Evolutionary conservation across 2,888 invertebrate genomes (phyloP).

Genomic region (Chaetoderma sp.): DNA sequence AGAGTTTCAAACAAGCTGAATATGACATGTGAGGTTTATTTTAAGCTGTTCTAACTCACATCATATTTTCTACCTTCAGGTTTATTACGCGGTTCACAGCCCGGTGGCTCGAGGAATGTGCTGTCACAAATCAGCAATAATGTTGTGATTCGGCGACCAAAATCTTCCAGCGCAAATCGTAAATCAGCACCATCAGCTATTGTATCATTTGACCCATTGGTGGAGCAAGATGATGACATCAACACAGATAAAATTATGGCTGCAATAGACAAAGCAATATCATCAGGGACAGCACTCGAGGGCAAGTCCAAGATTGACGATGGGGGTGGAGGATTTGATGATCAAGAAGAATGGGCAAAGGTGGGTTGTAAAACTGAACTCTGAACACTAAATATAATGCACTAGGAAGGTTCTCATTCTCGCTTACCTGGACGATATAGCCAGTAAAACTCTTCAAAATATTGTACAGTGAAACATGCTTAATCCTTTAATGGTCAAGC

Average conservation of each 20-base stretch:
- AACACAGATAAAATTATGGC: conserved; percentile 36
- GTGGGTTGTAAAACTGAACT: conserved; percentile 45
- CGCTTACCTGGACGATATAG: not conserved
- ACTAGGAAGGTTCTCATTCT: not conserved
- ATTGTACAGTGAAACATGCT: too few species aligned
- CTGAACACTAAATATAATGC: too few species aligned
- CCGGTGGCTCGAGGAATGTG: conserved; percentile 52
- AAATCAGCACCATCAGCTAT: conserved; percentile 45
- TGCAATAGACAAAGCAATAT: conserved; percentile 15
- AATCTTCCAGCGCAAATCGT: conserved; percentile 35
- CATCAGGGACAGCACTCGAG: not conserved
- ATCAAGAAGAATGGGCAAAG: conserved; percentile 95
- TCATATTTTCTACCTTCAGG: conserved; percentile 44
- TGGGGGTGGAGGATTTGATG: conserved; percentile 71
- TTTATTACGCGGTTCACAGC: conserved; percentile 60
- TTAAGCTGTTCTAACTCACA: too few species aligned
- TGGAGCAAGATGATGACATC: conserved; percentile 52
- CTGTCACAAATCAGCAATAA: conserved; percentile 59
- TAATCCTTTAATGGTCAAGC: too few species aligned
- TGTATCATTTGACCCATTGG: conserved; percentile 50
- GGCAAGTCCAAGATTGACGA: conserved; percentile 14
- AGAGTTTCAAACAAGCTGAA: too few species aligned
- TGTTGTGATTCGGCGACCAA: conserved; percentile 42
- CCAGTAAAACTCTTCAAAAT: too few species aligned
- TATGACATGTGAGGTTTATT: too few species aligned